Evolutionary conservation across 2,113 vertebrate species (phyloP), one percentile per base, ranked within the genome.

Genomic region (Cochlearius cochlearius): DNA sequence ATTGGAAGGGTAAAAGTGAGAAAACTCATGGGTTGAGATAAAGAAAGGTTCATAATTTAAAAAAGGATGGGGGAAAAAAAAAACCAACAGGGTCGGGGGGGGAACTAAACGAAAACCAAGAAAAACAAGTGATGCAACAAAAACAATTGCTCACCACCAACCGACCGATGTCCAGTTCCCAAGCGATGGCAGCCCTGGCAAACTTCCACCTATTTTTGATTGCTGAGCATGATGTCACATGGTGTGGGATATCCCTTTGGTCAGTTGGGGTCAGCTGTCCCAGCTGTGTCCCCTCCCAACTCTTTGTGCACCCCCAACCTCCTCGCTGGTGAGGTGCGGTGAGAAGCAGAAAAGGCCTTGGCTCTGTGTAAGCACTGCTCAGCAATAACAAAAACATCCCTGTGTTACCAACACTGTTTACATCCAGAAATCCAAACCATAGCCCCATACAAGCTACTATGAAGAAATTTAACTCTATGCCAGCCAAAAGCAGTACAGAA

Each of bases 241-340:
- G 22, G 22, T 36, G 1, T 36, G n/a, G 58, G 6, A 36, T 36
- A 60, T 26, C 58, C 58, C 58, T 60, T 36, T 36, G n/a, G 58
- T 36, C 15, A 11, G n/a, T 7, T 60, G n/a, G n/a, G 58, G 58
- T 25, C 58, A 60, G 58, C 58, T 60, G n/a, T 60, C 58, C 58
- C 9, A 1, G 21, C 21, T 23, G 56, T 59, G 39, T 11, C 38
- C 47, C 47, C 43, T 60, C 30, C 45, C 59, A 38, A 2, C 3
- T 38, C 3, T 49, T 64, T 66, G 29, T 49, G 43, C 43, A 15
- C 14, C 36, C 36, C 41, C 25, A 80, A 52, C 62, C 32, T 36
- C 3, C 59, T 88, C 0, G 0, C 32, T 50, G 45, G 45, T 36
- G 23, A 39, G 26, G 38, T 8, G 7, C 11, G 7, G 32, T 22